Evolutionary conservation across 2,888 invertebrate species (phyloP).

Genomic region (Pandemis cinnamomeana): DNA sequence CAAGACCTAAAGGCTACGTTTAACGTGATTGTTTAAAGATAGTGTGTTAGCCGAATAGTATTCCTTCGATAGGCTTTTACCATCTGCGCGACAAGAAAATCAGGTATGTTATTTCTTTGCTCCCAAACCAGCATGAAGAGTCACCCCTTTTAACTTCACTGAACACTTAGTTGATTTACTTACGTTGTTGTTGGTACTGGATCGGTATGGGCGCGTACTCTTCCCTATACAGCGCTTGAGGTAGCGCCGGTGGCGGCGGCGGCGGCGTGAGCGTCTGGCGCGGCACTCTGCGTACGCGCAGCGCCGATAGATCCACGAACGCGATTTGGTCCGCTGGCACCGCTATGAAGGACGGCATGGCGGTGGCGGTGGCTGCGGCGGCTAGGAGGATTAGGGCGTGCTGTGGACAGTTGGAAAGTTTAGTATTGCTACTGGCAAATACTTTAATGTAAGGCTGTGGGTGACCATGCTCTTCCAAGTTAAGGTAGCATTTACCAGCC

Average conservation of each 20-base stretch:
- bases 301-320: slow-evolving; percentile 80
- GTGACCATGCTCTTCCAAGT: not conserved
- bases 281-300: slow-evolving; percentile 68
- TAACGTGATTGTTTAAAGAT: too few relatives aligned
- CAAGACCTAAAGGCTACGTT: too few relatives aligned
- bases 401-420: slow-evolving; percentile 56
- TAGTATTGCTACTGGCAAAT: not conserved
- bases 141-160: too few relatives aligned
- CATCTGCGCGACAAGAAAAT: too few relatives aligned
- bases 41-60: too few relatives aligned
- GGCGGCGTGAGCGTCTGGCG: slow-evolving; percentile 69
- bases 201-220: slow-evolving; percentile 22
- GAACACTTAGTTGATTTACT: slow-evolving; percentile 50
- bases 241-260: slow-evolving; percentile 54
- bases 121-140: too few relatives aligned
- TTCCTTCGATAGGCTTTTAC: too few relatives aligned
- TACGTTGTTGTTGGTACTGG: slow-evolving; percentile 68
- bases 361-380: slow-evolving; percentile 62
- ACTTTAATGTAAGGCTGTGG: not conserved
- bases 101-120: too few relatives aligned
- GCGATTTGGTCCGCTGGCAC: slow-evolving; percentile 86
- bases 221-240: slow-evolving; percentile 55
- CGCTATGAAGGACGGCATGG: slow-evolving; percentile 85
- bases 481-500: not conserved
- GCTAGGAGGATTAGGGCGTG: slow-evolving; percentile 62